These are phyloP conservation scores for Oscheius sp. DNA, from an alignment of 1,140 invertebrate genomes.

Conservation along the genomic window DNA sequence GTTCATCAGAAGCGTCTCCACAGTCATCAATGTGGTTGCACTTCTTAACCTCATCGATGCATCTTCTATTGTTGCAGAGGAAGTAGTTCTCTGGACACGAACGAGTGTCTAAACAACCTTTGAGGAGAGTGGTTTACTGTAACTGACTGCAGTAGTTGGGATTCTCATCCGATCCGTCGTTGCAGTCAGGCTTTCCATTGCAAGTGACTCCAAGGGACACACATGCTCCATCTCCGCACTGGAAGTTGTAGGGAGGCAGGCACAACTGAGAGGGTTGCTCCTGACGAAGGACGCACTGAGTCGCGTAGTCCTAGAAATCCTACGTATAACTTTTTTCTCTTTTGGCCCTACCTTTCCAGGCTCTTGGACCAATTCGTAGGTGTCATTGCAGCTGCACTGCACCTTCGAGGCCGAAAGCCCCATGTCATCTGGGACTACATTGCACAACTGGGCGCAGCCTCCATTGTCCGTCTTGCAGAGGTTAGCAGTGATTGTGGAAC, in stretches of 20 bases:
- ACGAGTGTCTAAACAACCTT: conserved; percentile 46
- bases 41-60: conserved; percentile 59
- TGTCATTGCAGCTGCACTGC: conserved; percentile 65
- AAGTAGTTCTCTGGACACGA: conserved; percentile 58
- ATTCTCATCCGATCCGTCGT: conserved; percentile 91
- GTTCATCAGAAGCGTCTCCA: conserved; percentile 83
- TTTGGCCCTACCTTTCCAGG: conserved; percentile 49
- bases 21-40: conserved; percentile 80
- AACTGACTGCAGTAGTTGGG: conserved; percentile 80
- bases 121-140: conserved; percentile 19
- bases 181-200: conserved; percentile 84
- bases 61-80: conserved; percentile 82
- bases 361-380: conserved; percentile 85
- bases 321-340: neutral
- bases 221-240: conserved; percentile 68
- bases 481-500: conserved; percentile 68
- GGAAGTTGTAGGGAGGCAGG: conserved; percentile 60
- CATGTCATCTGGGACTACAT: conserved; percentile 42
- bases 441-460: conserved; percentile 77
- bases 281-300: conserved; percentile 64
- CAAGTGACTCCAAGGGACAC: conserved; percentile 47
- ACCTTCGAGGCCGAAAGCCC: conserved; percentile 42
- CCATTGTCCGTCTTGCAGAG: conserved; percentile 88
- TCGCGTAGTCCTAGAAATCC: conserved; percentile 42
- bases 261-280: conserved; percentile 75